phyloP scores from a whole-genome alignment of 2,888 invertebrate genomes.

The Arrhopalites spinosus region DNA sequence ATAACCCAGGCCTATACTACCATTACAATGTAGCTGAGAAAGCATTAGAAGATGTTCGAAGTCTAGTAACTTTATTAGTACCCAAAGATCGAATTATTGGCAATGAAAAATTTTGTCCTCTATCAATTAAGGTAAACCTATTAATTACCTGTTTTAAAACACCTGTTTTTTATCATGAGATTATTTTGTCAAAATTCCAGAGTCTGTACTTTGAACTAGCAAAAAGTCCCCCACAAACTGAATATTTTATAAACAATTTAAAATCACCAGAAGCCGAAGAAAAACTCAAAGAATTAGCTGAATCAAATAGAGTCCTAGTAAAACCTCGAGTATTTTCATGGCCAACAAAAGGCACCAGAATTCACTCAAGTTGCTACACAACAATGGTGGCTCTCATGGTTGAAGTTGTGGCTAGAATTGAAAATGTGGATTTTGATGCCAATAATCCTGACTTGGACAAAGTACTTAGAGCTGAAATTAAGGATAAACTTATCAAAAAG shows the following conservation, averaged over 20 bases:
- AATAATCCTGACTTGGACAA: conserved; percentile 6
- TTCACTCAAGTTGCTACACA: conserved; percentile 39
- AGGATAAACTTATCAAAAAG: not conserved
- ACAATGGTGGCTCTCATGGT: conserved; percentile 40
- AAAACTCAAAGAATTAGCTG: conserved; percentile 34
- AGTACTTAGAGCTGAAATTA: conserved; percentile 13
- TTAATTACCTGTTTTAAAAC: not conserved
- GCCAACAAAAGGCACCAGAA: conserved; percentile 33
- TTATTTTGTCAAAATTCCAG: not conserved
- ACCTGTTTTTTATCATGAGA: no score
- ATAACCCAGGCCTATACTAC: conserved; percentile 44
- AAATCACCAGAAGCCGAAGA: conserved; percentile 37
- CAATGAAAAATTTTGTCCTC: conserved; percentile 37
- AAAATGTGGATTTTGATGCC: conserved; percentile 16
- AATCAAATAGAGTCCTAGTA: conserved; percentile 29
- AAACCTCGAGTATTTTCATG: conserved; percentile 39
- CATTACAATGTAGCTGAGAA: conserved; percentile 42
- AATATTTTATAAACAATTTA: conserved; percentile 22
- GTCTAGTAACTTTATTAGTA: conserved; percentile 38
- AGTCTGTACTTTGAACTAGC: conserved; percentile 9
- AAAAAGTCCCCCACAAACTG: not conserved
- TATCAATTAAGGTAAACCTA: conserved; percentile 45
- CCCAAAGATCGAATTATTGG: conserved; percentile 40
- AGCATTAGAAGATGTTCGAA: conserved; percentile 37
- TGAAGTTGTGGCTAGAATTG: conserved; percentile 38